Base-by-base conservation (phyloP, 1,140 invertebrate genomes). In the Aphis gossypii region DNA sequence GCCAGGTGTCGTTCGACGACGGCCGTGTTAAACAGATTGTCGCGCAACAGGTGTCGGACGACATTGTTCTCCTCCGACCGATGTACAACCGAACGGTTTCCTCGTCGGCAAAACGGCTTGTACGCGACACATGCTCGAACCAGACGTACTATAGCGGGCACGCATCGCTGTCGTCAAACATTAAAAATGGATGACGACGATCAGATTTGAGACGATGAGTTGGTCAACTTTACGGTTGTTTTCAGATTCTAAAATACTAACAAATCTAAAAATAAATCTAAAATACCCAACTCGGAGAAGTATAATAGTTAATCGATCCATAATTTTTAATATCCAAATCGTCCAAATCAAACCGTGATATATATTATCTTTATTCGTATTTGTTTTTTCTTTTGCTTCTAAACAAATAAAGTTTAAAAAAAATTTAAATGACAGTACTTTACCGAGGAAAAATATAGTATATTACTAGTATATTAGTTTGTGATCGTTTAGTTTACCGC, bases 41-140 rank as follows among this genome's bases (percentile, higher is more conserved):
- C 46, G 23, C 20, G 51, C 92, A 93, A 93, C 92, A 93, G 82
- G 46, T 86, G 48, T 41, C 82, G 3, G 48, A 82, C n/a, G 82
- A 93, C 82, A 93, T 93, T 21, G 76, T 93, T 20, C 48, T 93
- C 5, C 38, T 86, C 23, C 44, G 92, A 38, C n/a, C 92, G n/a
- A 41, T 2, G 35, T 23, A 93, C 82, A 25, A 3, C 38, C 48
- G 21, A 7, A 84, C 76, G 35, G 30, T 84, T 7, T 84, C 76
- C 25, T 48, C 21, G 48, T 0, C 48, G 18, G 92, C 82, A 11
- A 56, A 41, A 35, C 76, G 46, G 23, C 82, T 93, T n/a, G 38
- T 93, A 23, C 51, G 23, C 51, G 23, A 48, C 44, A 41, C 46
- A 93, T 93, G 76, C 92, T 93, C n/a, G 82, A 93, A 83, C 92